Base-by-base conservation (phyloP, 2,888 invertebrate genomes). In the Epirrhoe alternata region DNA sequence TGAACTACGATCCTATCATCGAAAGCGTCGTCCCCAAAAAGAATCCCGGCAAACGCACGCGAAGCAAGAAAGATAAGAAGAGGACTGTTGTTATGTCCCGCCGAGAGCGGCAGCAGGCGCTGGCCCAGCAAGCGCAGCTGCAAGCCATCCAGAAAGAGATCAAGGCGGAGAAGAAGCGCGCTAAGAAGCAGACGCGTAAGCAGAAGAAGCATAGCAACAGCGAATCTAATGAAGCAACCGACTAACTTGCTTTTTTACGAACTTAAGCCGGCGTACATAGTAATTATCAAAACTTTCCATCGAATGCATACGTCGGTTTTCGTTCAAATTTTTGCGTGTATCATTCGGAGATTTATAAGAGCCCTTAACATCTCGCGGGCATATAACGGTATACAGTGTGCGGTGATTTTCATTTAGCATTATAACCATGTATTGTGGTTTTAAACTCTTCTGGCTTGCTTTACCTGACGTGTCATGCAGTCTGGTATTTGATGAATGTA, bases 51-150 rank as follows among this genome's bases (percentile, higher is more conserved):
- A 71, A 72, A 12, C 70, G 70, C 12, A 30, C 51, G 10, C 64
- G 67, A 10, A 50, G 72, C 51, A 74, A 74, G 42, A 70, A 64
- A 51, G 57, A 62, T 35, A 71, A 66, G 38, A 71, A 55, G 49
- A 72, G 62, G 49, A 70, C 71, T 61, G 59, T 69, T 30, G 71
- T 74, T 6, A 69, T 72, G 74, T 71, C 67, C 49, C 66, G 74
- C 1, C 49, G 60, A 8, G 74, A 74, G 33, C 71, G 72, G 5
- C 24, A 57, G 1, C 69, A 66, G 24, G 7, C 35, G 56, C 71
- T 68, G 16, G 66, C 66, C 12, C 42, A 47, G 24, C 64, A 62
- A 16, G 61, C 56, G 8, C 67, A 65, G 55, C 61, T 51, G 38
- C 58, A 42, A 7, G 61, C 66, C 30, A 12, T 61, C 12, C 64